Evolutionary conservation across 2,113 vertebrate genomes (phyloP).

Genomic region (Chlamydotis undulata): DNA sequence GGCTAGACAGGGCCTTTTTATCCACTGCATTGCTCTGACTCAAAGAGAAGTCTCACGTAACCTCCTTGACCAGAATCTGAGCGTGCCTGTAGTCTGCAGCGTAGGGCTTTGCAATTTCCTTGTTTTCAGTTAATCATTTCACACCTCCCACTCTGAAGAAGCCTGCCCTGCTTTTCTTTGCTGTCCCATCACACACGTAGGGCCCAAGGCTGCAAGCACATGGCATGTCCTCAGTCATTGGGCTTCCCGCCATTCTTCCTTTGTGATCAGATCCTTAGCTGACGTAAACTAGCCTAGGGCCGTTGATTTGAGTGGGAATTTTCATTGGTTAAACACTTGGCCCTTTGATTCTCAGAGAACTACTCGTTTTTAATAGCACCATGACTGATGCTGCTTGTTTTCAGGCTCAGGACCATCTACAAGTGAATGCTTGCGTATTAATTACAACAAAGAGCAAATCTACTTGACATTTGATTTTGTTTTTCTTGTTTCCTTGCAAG

Average conservation of each 20-base stretch:
- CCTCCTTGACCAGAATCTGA: slow-evolving; percentile 73
- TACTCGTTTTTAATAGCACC: neutral
- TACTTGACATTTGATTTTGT: slow-evolving; percentile 73
- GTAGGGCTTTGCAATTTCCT: slow-evolving; percentile 26
- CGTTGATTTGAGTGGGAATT: neutral
- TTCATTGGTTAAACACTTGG: neutral
- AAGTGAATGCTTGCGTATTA: slow-evolving; percentile 40
- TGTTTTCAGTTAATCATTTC: slow-evolving; percentile 45
- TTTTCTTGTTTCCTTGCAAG: slow-evolving; percentile 62
- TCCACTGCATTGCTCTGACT: slow-evolving; percentile 73
- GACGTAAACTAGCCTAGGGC: neutral
- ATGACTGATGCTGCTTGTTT: neutral
- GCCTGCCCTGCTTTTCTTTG: neutral
- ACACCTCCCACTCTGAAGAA: neutral
- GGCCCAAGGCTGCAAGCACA: neutral
- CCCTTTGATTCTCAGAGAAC: neutral
- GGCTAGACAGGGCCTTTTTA: slow-evolving; percentile 78
- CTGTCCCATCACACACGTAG: accelerated
- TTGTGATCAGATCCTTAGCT: neutral
- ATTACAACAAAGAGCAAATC: slow-evolving; percentile 71
- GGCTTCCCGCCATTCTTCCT: neutral
- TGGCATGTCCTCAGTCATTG: accelerated
- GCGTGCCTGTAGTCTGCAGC: slow-evolving; percentile 31
- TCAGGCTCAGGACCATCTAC: slow-evolving; percentile 36
- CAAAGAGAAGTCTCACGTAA: slow-evolving; percentile 72